Percentiles rank a stretch among this genome's conserved stretches.
Evolutionary conservation across 2,888 invertebrate genomes (phyloP).

Genomic region (Drosophila mayaguana): DNA sequence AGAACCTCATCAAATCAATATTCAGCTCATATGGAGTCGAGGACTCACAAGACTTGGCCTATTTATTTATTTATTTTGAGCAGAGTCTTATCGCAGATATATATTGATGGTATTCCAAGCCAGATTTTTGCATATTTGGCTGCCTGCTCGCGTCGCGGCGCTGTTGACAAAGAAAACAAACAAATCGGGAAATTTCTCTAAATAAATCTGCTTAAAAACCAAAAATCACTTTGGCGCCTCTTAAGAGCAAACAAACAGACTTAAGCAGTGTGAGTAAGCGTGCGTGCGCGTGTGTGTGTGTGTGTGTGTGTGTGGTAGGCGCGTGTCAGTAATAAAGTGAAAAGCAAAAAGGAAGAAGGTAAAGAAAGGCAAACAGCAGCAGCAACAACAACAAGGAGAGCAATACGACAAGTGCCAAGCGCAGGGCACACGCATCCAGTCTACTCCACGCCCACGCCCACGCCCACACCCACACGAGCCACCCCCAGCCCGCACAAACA

Average conservation of each 20-base stretch:
- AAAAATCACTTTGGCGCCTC: constrained; percentile 59
- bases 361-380: constrained; percentile 41
- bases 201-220: constrained; percentile 64
- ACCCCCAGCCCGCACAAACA: not conserved
- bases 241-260: constrained; percentile 28
- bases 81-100: not conserved
- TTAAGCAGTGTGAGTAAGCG: not conserved
- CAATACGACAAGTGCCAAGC: constrained; percentile 50
- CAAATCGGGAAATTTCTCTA: constrained; percentile 49
- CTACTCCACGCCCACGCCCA: not conserved
- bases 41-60: not conserved
- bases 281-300: constrained; percentile 4
- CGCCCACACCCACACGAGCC: not conserved
- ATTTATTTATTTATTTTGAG: not conserved
- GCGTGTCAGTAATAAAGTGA: constrained; percentile 75
- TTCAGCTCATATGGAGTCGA: not conserved
- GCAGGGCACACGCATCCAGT: constrained; percentile 36
- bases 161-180: constrained; percentile 39
- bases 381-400: constrained; percentile 27
- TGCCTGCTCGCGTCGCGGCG: not conserved
- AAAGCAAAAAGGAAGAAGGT: constrained; percentile 41
- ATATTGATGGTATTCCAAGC: constrained; percentile 8
- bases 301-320: constrained; percentile 43
- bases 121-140: constrained; percentile 10
- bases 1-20: not conserved